Conservation (phyloP, 53 echinoderm and acorn worm genomes). For the Holothuria scabra region DNA sequence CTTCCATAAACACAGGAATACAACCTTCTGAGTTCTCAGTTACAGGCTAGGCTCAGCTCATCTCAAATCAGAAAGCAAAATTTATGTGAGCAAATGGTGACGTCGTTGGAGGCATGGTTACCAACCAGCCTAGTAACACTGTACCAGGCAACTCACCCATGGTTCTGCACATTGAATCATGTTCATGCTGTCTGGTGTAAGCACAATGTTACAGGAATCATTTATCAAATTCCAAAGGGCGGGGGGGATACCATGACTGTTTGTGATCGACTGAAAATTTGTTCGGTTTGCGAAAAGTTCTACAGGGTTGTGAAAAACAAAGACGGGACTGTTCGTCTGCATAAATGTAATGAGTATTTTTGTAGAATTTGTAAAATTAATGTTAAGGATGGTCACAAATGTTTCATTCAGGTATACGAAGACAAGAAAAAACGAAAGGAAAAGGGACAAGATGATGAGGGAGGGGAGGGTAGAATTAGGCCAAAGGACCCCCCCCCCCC, state of each 20-base stretch:
- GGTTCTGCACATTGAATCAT: too few species aligned
- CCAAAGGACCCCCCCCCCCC: too few species aligned
- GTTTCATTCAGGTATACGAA: neutral
- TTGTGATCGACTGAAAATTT: neutral
- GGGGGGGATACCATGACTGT: neutral
- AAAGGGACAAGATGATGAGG: neutral
- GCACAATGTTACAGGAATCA: constrained; percentile 22
- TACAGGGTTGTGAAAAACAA: constrained; percentile 34
- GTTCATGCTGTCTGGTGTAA: too few species aligned
- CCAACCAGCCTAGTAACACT: too few species aligned
- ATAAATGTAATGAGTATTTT: neutral
- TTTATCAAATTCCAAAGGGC: neutral
- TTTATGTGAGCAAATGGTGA: too few species aligned
- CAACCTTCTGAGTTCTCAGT: too few species aligned
- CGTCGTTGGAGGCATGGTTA: too few species aligned
- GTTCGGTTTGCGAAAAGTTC: constrained; percentile 45
- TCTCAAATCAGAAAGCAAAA: too few species aligned
- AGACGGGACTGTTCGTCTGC: constrained; percentile 31
- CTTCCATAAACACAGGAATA: too few species aligned
- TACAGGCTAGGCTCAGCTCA: too few species aligned
- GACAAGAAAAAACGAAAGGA: neutral
- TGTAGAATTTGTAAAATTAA: neutral
- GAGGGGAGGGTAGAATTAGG: too few species aligned
- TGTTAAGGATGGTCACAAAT: neutral
- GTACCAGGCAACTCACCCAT: too few species aligned